Percentiles rank a stretch among this genome's conserved stretches.
phyloP scores from a whole-genome alignment of 2,113 vertebrate species.

The Gymnogyps californianus region DNA sequence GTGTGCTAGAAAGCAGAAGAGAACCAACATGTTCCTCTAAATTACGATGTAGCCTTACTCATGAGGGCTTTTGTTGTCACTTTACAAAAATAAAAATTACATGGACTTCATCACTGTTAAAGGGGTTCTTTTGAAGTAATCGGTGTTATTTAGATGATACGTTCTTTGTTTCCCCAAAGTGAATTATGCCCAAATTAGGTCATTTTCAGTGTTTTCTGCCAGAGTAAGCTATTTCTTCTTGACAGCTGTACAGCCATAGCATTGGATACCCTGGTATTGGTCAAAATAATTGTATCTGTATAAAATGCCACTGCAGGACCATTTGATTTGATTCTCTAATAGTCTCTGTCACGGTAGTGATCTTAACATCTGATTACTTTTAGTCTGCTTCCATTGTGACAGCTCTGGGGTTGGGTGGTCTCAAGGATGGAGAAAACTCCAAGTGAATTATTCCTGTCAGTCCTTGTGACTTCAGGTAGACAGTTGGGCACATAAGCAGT shows the following conservation, averaged over 20 bases:
- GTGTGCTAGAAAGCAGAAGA: neutral
- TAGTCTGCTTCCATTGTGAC: neutral
- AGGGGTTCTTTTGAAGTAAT: neutral
- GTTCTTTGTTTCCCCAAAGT: neutral
- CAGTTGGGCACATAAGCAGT: neutral
- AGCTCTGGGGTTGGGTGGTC: neutral
- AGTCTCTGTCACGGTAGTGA: neutral
- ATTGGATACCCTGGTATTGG: neutral
- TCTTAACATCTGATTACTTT: neutral
- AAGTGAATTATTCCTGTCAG: accelerated
- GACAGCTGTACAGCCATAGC: neutral
- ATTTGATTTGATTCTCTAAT: neutral
- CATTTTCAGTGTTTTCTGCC: neutral
- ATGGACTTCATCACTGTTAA: neutral
- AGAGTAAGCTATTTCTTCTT: neutral
- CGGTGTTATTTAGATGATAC: neutral
- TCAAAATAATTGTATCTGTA: neutral
- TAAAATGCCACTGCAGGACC: neutral
- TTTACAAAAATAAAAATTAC: neutral
- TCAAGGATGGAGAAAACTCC: neutral
- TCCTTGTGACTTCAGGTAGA: neutral
- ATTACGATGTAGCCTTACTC: accelerated
- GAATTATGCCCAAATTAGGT: neutral
- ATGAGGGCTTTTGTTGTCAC: neutral
- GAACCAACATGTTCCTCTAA: neutral